phyloP scores from a whole-genome alignment of 23 tunicate genomes.

The Oikopleura vanhoeffeni region DNA sequence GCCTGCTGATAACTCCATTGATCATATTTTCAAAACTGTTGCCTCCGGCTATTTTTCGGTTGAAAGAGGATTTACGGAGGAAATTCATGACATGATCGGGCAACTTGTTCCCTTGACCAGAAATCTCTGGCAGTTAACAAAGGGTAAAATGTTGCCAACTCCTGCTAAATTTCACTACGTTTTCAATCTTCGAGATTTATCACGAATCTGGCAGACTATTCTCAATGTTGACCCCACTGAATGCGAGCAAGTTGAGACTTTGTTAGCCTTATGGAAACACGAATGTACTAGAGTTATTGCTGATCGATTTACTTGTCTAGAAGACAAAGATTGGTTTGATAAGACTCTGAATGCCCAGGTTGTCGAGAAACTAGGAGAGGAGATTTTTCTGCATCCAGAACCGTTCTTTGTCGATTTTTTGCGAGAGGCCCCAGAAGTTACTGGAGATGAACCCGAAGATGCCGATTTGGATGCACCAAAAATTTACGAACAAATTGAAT shows the following conservation, averaged over 20 bases:
- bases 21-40: conserved; percentile 79
- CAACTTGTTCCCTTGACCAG: conserved; percentile 72
- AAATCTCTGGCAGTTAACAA: conserved; percentile 78
- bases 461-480: conserved; percentile 88
- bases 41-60: conserved; percentile 69
- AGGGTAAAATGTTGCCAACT: conserved; percentile 91
- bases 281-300: conserved; percentile 87
- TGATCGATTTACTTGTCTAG: conserved; percentile 54
- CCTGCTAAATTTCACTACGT: conserved; percentile 99
- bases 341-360: conserved; percentile 17
- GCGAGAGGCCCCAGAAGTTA: conserved; percentile 83
- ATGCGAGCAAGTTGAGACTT: conserved; percentile 19
- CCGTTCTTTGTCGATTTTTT: conserved; percentile 90
- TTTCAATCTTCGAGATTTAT: conserved; percentile 86
- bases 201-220: conserved; percentile 98
- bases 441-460: conserved; percentile 87
- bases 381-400: conserved; percentile 19
- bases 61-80: conserved; percentile 43
- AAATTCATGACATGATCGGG: conserved; percentile 19
- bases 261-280: conserved; percentile 52
- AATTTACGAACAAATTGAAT: conserved; percentile 61
- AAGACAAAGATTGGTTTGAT: conserved; percentile 90
- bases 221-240: conserved; percentile 38
- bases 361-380: conserved; percentile 27
- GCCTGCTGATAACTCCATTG: conserved; percentile 92